phyloP scores from a whole-genome alignment of 1,140 invertebrate genomes.

The Drosophila grimshawi region DNA sequence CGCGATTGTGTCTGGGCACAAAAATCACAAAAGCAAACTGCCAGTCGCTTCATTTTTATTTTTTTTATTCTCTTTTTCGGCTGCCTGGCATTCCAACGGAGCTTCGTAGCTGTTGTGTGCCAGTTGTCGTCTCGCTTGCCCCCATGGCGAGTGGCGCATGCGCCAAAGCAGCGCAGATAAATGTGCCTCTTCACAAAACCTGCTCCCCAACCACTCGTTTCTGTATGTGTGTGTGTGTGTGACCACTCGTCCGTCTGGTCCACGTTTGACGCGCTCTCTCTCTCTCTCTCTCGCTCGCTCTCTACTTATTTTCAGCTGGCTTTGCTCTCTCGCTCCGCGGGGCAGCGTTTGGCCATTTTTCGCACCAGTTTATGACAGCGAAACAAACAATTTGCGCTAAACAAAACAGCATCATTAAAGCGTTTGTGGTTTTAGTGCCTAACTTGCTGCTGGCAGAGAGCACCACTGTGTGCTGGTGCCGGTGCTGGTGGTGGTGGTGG shows the following conservation, averaged over 20 bases:
- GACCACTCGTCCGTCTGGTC: slow-evolving; percentile 33
- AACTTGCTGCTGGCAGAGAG: slow-evolving; percentile 45
- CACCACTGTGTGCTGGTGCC: slow-evolving; percentile 15
- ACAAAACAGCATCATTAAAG: slow-evolving; percentile 84
- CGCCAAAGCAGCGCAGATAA: slow-evolving; percentile 71
- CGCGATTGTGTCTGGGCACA: slow-evolving; percentile 66
- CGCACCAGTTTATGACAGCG: slow-evolving; percentile 83
- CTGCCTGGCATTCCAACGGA: slow-evolving; percentile 59
- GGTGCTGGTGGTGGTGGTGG: not conserved
- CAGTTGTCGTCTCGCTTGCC: slow-evolving; percentile 53
- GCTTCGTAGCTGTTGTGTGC: slow-evolving; percentile 23
- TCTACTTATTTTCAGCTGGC: not conserved
- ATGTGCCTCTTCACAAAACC: slow-evolving; percentile 47
- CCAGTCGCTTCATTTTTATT: slow-evolving; percentile 55
- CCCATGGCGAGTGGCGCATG: slow-evolving; percentile 46
- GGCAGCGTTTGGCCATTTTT: slow-evolving; percentile 75
- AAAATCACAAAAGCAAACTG: slow-evolving; percentile 49
- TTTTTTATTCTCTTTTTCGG: not conserved
- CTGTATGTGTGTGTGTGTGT: slow-evolving; percentile 16
- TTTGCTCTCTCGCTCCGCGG: slow-evolving; percentile 38
- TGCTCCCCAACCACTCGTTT: slow-evolving; percentile 45
- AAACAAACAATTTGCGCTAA: slow-evolving; percentile 84
- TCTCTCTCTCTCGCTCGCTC: slow-evolving; percentile 20
- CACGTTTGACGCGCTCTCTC: slow-evolving; percentile 17
- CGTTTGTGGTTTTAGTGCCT: slow-evolving; percentile 82